These are phyloP conservation scores for Goniozus legneri DNA, from an alignment of 1,140 invertebrate species.

Conservation along the genomic window DNA sequence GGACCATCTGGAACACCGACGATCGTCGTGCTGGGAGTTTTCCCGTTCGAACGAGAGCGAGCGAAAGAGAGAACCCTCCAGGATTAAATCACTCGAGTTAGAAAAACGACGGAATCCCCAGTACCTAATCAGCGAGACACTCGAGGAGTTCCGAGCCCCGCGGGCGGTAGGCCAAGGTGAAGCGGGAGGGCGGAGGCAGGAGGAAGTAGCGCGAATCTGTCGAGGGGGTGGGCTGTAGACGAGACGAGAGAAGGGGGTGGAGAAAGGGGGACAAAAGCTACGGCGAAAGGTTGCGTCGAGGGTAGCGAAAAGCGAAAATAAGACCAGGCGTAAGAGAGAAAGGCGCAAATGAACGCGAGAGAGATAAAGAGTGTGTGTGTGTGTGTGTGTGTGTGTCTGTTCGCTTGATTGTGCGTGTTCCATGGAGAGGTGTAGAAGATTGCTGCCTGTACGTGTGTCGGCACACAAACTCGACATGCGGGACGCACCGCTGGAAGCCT, in stretches of 20 bases:
- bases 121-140: slow-evolving; percentile 15
- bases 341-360: neutral
- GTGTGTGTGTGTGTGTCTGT: too few species aligned
- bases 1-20: too few species aligned
- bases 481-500: too few species aligned
- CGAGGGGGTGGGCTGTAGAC: neutral
- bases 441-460: too few species aligned
- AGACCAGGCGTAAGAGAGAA: neutral
- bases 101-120: slow-evolving; percentile 3
- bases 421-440: too few species aligned
- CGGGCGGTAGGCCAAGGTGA: slow-evolving; percentile 1
- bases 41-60: neutral
- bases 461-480: too few species aligned
- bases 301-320: too few species aligned
- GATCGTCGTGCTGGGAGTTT: too few species aligned
- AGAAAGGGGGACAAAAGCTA: too few species aligned
- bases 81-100: slow-evolving; percentile 15
- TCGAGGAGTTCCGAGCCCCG: slow-evolving; percentile 6
- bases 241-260: too few species aligned
- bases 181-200: slow-evolving; percentile 3
- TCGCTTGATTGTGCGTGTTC: too few species aligned
- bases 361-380: slow-evolving; percentile 1
- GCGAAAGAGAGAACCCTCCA: neutral
- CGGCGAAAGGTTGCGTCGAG: too few species aligned
- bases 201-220: neutral